phyloP scores from a whole-genome alignment of 2,797 vertebrate species.

The Furcifer pardalis region DNA sequence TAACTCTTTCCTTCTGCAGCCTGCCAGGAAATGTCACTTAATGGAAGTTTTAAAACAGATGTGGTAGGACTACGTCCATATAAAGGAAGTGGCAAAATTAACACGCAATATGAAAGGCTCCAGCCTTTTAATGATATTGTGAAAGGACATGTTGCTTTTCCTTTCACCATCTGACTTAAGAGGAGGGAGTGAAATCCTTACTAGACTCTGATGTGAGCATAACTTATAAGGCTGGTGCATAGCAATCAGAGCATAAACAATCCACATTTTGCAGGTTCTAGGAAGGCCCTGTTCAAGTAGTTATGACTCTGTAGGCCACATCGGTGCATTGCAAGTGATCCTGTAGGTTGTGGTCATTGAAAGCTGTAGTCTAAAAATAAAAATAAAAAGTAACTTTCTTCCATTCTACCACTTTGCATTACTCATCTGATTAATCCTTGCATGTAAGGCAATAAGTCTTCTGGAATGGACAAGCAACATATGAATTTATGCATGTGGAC shows the following conservation, averaged over 20 bases:
- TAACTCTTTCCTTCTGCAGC: slow-evolving; percentile 16
- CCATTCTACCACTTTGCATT: too few species aligned
- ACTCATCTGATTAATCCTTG: background rate
- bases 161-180: background rate
- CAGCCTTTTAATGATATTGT: background rate
- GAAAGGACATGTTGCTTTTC: background rate
- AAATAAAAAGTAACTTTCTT: too few species aligned
- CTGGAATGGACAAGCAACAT: background rate
- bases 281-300: background rate
- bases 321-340: too few species aligned
- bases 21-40: slow-evolving; percentile 27
- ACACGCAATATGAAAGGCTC: background rate
- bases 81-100: slow-evolving; percentile 28
- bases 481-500: background rate
- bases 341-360: too few species aligned
- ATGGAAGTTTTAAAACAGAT: slow-evolving; percentile 21
- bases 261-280: background rate
- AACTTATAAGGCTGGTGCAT: background rate
- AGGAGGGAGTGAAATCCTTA: background rate
- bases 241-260: background rate
- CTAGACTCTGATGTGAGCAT: background rate
- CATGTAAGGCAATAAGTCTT: background rate
- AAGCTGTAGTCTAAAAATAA: too few species aligned
- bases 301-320: background rate
- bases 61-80: slow-evolving; percentile 1